Conservation (phyloP, 2,888 invertebrate species). For the Calliphora vomitoria region DNA sequence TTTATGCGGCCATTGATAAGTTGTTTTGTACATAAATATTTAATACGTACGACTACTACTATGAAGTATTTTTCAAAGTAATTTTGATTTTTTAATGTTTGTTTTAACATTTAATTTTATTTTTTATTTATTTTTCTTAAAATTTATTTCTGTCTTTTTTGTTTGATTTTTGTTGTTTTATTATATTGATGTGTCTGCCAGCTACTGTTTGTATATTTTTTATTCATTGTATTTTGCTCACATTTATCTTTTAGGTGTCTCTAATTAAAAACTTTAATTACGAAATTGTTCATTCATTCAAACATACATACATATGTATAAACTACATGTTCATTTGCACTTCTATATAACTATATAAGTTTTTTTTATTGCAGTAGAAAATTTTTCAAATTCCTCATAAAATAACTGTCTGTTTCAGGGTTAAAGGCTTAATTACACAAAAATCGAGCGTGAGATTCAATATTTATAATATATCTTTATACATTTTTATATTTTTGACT, state of each 20-base stretch:
- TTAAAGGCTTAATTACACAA: conserved; percentile 64
- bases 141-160: background rate
- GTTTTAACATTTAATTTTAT: conserved; percentile 3
- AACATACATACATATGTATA: background rate
- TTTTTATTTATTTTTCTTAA: background rate
- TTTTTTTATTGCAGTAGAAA: conserved; percentile 22
- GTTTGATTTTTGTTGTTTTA: background rate
- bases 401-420: conserved; percentile 65
- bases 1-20: conserved; percentile 39
- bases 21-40: conserved; percentile 50
- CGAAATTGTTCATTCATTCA: conserved; percentile 46
- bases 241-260: conserved; percentile 62
- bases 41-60: background rate
- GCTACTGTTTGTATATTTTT: background rate
- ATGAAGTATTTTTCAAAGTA: conserved; percentile 23
- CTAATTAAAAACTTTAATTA: conserved; percentile 67
- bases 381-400: conserved; percentile 64
- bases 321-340: conserved; percentile 10
- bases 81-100: conserved; percentile 30
- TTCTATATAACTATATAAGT: conserved; percentile 29
- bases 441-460: conserved; percentile 65
- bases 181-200: conserved; percentile 29
- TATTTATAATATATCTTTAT: conserved; percentile 5
- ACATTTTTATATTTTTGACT: background rate
- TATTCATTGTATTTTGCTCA: conserved; percentile 36